These are phyloP conservation scores for Tylochromis polylepis DNA, from an alignment of 2,113 vertebrate species.

Conservation along the genomic window DNA sequence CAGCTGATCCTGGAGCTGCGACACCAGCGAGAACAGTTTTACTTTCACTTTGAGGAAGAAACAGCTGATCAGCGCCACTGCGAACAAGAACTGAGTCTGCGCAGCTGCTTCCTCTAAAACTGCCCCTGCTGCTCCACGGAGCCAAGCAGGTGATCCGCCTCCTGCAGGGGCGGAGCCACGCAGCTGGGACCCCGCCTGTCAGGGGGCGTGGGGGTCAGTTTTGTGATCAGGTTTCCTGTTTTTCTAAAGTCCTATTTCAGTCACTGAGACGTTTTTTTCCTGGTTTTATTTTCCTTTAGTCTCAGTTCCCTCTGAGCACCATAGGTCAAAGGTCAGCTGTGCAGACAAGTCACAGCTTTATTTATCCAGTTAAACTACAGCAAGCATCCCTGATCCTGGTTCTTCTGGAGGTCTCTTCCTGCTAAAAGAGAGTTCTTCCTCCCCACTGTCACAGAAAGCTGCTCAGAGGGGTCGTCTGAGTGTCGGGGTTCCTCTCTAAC, in stretches of 20 bases:
- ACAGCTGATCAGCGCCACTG: background rate
- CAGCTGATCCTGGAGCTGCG: background rate
- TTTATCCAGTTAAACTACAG: background rate
- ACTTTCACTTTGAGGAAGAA: background rate
- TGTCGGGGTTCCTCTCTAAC: background rate
- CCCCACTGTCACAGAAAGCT: background rate
- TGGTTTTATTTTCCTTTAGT: background rate
- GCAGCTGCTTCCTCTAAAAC: background rate
- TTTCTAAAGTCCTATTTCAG: background rate
- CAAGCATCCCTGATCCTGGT: background rate
- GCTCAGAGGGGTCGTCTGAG: background rate
- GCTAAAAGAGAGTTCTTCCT: background rate
- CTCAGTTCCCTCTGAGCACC: background rate
- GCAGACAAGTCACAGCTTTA: background rate
- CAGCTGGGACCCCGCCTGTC: background rate
- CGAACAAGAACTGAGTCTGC: background rate
- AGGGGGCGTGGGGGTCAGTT: background rate
- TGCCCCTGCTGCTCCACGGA: background rate
- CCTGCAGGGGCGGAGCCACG: background rate
- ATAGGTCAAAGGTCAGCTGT: background rate
- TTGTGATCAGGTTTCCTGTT: background rate
- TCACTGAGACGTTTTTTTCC: background rate
- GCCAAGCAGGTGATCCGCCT: background rate
- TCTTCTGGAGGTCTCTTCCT: background rate
- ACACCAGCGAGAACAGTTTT: background rate